A percentile compares a stretch with the other conserved stretches of the same genome.
Conservation (phyloP, 2,888 invertebrate species). For the Apantesis nais region DNA sequence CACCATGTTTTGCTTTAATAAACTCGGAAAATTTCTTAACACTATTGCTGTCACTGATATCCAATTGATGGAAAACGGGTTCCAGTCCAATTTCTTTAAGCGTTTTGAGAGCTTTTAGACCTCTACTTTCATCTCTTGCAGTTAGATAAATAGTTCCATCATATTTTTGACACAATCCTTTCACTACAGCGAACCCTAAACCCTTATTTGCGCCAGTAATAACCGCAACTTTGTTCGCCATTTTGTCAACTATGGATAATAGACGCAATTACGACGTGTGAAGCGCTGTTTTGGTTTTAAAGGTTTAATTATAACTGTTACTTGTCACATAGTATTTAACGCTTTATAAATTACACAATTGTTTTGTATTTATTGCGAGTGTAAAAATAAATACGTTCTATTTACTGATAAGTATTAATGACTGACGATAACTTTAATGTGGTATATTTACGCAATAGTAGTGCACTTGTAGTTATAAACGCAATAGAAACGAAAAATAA, state of each 20-base stretch:
- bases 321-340: background rate
- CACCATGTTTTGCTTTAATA: conserved; percentile 86
- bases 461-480: background rate
- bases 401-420: background rate
- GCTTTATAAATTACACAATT: background rate
- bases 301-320: background rate
- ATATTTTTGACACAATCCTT: conserved; percentile 88
- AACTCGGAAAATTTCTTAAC: conserved; percentile 85
- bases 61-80: conserved; percentile 89
- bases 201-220: conserved; percentile 91
- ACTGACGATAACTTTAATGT: background rate
- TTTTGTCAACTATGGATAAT: conserved; percentile 35
- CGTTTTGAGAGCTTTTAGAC: conserved; percentile 85
- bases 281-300: background rate
- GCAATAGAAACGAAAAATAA: background rate
- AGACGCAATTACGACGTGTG: background rate
- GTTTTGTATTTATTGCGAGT: background rate
- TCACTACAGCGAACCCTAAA: conserved; percentile 88
- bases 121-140: conserved; percentile 85
- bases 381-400: background rate
- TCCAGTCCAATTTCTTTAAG: conserved; percentile 83
- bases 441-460: background rate
- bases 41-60: conserved; percentile 87
- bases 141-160: conserved; percentile 90
- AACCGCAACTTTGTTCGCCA: conserved; percentile 73